Evolutionary conservation across 2,797 vertebrate genomes (phyloP), one percentile per base, ranked within the genome.

Genomic region (Setipinna tenuifilis): DNA sequence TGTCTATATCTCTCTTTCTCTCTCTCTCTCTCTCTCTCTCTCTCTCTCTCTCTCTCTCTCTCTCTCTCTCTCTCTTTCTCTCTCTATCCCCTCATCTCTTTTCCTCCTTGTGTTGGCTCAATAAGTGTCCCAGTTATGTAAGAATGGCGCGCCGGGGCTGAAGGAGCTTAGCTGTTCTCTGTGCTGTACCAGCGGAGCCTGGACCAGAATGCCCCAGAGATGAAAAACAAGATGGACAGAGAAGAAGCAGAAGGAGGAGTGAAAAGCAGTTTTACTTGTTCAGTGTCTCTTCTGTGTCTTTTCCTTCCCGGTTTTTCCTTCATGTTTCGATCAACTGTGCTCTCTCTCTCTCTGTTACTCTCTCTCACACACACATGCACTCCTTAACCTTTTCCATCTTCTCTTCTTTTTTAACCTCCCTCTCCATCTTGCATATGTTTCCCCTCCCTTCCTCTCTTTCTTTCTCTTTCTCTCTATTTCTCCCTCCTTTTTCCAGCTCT

Each of bases 1-100:
- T 80, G 50, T 7, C 59, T 83, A 21, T 82, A 59, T 83, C 57
- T 84, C 85, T 89, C 85, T 28, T 48, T 48, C 46, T 4, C 46
- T 48, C 4, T 10, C 46, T 10, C 46, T 10, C 3, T 4, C 46
- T 48, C 46, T 10, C 46, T 10, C 46, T 48, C 46, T 84, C 85
- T 89, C 85, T 28, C 10, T 48, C 50, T 9, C 57, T 84, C 85
- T 89, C 50, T 14, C 50, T 14, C 7, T 10, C 50, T 54, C 50
- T 14, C 50, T 14, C 50, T 54, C 50, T 54, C 7, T 54, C 50
- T 54, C 50, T 14, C 9, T 3, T 54, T 54, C 9, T 54, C 14
- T 54, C 14, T 54, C 50, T 9, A 10, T 1, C 14, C 7, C 50
- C 50, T 7, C 25, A 14, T 35, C 68, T 71, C 65, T 31, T 28